Conservation (phyloP, 2,888 invertebrate species). For the Entomobrya proxima region DNA sequence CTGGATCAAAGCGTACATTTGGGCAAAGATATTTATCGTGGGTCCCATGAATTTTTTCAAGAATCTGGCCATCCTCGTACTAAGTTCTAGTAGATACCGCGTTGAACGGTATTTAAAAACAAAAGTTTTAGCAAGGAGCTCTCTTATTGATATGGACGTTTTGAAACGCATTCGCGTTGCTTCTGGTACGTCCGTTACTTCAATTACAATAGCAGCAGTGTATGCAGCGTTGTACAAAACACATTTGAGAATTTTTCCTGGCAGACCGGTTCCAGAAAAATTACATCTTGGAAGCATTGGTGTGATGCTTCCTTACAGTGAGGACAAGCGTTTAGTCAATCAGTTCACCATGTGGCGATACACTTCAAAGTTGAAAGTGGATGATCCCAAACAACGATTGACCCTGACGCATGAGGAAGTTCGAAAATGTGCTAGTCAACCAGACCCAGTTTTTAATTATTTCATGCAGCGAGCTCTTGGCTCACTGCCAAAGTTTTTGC, state of each 20-base stretch:
- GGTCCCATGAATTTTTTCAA: slow-evolving; percentile 70
- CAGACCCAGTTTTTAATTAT: slow-evolving; percentile 72
- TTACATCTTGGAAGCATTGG: slow-evolving; percentile 68
- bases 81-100: slow-evolving; percentile 55
- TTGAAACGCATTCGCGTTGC: slow-evolving; percentile 64
- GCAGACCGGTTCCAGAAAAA: slow-evolving; percentile 55
- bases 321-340: slow-evolving; percentile 66
- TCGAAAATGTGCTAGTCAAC: slow-evolving; percentile 57
- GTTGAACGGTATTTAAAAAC: slow-evolving; percentile 56
- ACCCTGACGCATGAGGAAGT: slow-evolving; percentile 56
- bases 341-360: slow-evolving; percentile 72
- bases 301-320: slow-evolving; percentile 72
- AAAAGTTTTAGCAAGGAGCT: slow-evolving; percentile 66
- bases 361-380: slow-evolving; percentile 53
- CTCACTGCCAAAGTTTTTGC: slow-evolving; percentile 66
- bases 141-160: slow-evolving; percentile 56
- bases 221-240: slow-evolving; percentile 65
- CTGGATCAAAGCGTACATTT: slow-evolving; percentile 65
- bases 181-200: slow-evolving; percentile 68
- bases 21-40: slow-evolving; percentile 68
- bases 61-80: slow-evolving; percentile 59
- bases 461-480: slow-evolving; percentile 69
- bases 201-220: slow-evolving; percentile 68
- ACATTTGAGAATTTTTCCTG: slow-evolving; percentile 61
- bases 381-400: slow-evolving; percentile 57